Conservation (phyloP, 2,888 invertebrate genomes). For the Pandemis cinnamomeana region DNA sequence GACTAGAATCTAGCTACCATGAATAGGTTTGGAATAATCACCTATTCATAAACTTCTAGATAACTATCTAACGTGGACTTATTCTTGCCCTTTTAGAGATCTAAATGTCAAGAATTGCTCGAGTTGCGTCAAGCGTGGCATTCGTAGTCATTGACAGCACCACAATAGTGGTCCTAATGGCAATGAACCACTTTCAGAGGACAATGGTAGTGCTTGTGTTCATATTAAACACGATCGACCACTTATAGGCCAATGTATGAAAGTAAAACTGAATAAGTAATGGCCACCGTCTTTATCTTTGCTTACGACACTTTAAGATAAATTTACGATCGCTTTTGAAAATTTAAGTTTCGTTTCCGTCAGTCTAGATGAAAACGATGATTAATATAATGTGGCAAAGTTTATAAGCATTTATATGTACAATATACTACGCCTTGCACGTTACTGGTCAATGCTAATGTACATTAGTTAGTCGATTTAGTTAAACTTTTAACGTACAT, state of each 20-base stretch:
- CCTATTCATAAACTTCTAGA: background rate
- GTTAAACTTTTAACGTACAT: constrained; percentile 39
- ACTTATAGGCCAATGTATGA: constrained; percentile 24
- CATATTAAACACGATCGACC: constrained; percentile 34
- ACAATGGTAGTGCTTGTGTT: constrained; percentile 39
- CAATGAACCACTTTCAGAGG: constrained; percentile 42
- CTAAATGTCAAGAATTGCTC: constrained; percentile 36
- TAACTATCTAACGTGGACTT: background rate
- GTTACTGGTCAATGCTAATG: background rate
- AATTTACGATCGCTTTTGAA: background rate
- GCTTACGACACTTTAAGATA: background rate
- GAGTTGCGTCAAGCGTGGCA: constrained; percentile 31
- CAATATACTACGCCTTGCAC: too few relatives aligned
- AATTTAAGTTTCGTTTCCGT: background rate
- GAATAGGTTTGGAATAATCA: background rate
- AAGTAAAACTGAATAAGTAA: constrained; percentile 10
- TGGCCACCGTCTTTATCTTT: background rate
- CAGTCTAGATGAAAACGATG: background rate
- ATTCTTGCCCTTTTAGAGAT: constrained; percentile 11
- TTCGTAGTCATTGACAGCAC: constrained; percentile 35
- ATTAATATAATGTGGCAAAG: background rate
- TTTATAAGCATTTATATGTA: background rate
- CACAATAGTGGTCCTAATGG: constrained; percentile 41
- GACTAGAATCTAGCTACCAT: background rate
- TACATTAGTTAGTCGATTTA: background rate